Evolutionary conservation across 1,140 invertebrate genomes (phyloP).

Genomic region (Pseudoatta argentina): DNA sequence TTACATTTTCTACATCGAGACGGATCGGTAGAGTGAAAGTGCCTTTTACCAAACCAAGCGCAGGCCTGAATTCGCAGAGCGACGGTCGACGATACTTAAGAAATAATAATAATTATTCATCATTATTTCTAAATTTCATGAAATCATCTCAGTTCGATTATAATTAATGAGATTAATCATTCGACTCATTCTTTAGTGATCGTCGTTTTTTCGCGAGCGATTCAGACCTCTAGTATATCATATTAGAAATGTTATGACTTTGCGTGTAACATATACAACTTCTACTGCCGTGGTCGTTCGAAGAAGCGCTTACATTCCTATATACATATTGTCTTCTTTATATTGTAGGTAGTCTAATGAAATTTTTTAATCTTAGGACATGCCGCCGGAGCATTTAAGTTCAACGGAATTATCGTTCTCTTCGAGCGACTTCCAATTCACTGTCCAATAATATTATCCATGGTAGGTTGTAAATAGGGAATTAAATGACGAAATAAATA

Average conservation of each 20-base stretch:
- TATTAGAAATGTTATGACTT: conserved; percentile 62
- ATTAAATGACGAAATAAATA: conserved; percentile 71
- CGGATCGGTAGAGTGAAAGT: conserved; percentile 79
- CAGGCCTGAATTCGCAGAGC: conserved; percentile 70
- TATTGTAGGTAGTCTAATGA: conserved; percentile 41
- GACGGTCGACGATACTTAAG: conserved; percentile 54
- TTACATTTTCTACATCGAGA: conserved; percentile 70
- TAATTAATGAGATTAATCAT: conserved; percentile 49
- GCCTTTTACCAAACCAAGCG: conserved; percentile 79
- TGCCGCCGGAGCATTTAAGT: conserved; percentile 41
- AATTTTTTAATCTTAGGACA: conserved; percentile 56
- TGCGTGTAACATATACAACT: conserved; percentile 75
- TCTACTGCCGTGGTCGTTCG: conserved; percentile 77
- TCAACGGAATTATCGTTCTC: conserved; percentile 72
- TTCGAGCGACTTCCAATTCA: conserved; percentile 77
- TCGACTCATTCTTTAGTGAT: conserved; percentile 45
- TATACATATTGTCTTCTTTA: conserved; percentile 61
- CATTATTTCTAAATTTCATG: conserved; percentile 34
- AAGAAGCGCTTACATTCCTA: conserved; percentile 73
- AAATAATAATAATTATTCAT: conserved; percentile 29
- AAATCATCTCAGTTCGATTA: conserved; percentile 31
- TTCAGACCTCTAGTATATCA: conserved; percentile 73
- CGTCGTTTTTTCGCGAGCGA: conserved; percentile 69
- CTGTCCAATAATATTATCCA: conserved; percentile 81
- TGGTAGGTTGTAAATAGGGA: conserved; percentile 82